These are phyloP conservation scores for Trididemnum nubilum DNA, from an alignment of 23 tunicate species.

Conservation along the genomic window DNA sequence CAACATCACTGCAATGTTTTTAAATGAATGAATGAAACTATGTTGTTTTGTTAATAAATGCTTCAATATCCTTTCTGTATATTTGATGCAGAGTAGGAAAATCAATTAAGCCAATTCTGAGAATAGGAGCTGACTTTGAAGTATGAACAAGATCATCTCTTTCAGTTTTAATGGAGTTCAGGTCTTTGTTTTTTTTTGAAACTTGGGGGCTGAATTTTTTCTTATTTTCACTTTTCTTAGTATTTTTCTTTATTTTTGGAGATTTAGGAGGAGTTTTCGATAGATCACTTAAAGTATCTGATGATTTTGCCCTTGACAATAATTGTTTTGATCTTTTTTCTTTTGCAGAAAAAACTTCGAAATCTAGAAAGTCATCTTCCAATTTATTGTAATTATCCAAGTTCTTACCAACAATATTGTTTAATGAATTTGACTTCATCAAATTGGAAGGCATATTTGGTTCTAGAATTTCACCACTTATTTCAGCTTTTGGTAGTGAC, in stretches of 20 bases:
- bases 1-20: no score
- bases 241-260: background rate
- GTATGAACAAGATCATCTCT: background rate
- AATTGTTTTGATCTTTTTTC: background rate
- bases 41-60: background rate
- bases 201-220: background rate
- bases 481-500: no score
- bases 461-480: background rate
- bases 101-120: background rate
- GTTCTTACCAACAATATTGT: background rate
- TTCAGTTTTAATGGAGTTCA: no score
- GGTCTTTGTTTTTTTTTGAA: background rate
- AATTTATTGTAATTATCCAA: background rate
- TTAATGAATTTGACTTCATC: background rate
- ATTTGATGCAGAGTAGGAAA: background rate
- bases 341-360: background rate
- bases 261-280: background rate
- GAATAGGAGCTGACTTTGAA: background rate
- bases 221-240: background rate
- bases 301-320: constrained; percentile 18
- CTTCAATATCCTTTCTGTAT: constrained; percentile 3
- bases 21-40: no score
- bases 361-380: background rate
- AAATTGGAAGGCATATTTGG: background rate
- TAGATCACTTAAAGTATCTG: background rate